Evolutionary conservation across 2,797 vertebrate species (phyloP).

Genomic region (Hemibagrus guttatus): DNA sequence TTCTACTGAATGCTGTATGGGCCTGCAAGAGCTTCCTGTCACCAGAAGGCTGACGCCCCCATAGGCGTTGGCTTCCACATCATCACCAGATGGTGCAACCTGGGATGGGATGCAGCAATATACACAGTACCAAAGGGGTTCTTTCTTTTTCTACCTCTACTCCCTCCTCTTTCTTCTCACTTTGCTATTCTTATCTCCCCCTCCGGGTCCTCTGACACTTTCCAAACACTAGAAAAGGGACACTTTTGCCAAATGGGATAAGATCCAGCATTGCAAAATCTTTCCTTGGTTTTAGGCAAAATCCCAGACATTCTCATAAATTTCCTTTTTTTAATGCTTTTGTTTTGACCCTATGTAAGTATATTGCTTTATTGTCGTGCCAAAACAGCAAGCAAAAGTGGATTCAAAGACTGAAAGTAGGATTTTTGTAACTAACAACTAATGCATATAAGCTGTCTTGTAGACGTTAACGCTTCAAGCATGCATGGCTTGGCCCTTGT

Average conservation of each 20-base stretch:
- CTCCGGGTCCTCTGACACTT: slow-evolving; percentile 11
- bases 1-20: slow-evolving; percentile 25
- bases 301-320: background rate
- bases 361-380: background rate
- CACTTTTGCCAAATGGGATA: slow-evolving; percentile 28
- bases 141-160: slow-evolving; percentile 14
- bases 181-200: background rate
- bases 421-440: background rate
- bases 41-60: slow-evolving; percentile 44
- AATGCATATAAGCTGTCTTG: background rate
- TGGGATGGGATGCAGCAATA: slow-evolving; percentile 23
- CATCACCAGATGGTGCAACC: slow-evolving; percentile 50
- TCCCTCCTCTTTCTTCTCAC: background rate
- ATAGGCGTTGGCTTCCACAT: slow-evolving; percentile 44
- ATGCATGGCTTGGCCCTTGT: background rate
- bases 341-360: background rate
- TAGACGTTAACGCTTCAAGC: background rate
- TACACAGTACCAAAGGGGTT: slow-evolving; percentile 18
- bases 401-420: background rate
- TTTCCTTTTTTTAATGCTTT: background rate
- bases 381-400: background rate
- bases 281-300: slow-evolving; percentile 7
- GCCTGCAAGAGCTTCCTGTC: slow-evolving; percentile 41
- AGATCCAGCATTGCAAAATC: slow-evolving; percentile 11
- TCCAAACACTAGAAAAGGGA: slow-evolving; percentile 10